A percentile compares a stretch with the other conserved stretches of the same genome.
Evolutionary conservation across 2,113 vertebrate genomes (phyloP).

Genomic region (Arizona elegans): DNA sequence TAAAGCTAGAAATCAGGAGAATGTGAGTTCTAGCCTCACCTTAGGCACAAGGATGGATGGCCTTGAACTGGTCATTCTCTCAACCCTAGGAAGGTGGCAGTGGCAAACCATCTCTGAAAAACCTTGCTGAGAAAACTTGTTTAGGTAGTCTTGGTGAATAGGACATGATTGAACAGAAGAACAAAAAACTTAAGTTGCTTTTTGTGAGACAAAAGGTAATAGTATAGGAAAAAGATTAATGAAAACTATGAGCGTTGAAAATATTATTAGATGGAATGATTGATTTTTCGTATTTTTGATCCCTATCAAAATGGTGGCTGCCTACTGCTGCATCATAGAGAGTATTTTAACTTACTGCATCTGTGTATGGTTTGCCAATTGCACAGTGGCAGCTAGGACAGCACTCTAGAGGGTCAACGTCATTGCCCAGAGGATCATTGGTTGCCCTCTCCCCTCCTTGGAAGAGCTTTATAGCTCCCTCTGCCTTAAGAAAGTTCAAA

Average conservation of each 20-base stretch:
- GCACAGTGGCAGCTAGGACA: no score
- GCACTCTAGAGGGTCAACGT: no score
- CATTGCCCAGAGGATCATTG: no score
- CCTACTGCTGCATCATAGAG: no score
- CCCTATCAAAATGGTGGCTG: background rate
- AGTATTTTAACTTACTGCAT: no score
- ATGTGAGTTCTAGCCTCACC: background rate
- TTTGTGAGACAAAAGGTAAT: background rate
- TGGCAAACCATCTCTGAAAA: background rate
- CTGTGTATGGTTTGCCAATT: no score
- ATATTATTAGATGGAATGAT: background rate
- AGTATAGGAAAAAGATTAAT: background rate
- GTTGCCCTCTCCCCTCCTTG: no score
- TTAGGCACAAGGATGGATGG: background rate
- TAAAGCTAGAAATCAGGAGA: background rate
- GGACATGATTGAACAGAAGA: background rate
- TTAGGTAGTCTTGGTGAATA: background rate
- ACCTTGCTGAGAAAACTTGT: background rate
- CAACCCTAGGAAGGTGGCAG: background rate
- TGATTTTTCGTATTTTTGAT: background rate
- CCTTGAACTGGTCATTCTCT: background rate
- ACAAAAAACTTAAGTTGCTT: background rate
- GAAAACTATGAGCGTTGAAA: background rate
- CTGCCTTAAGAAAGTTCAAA: no score
- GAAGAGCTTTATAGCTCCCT: no score